Evolutionary conservation across 2,797 vertebrate genomes (phyloP), one percentile per base, ranked within the genome.

Genomic region (Geotrypetes seraphini): DNA sequence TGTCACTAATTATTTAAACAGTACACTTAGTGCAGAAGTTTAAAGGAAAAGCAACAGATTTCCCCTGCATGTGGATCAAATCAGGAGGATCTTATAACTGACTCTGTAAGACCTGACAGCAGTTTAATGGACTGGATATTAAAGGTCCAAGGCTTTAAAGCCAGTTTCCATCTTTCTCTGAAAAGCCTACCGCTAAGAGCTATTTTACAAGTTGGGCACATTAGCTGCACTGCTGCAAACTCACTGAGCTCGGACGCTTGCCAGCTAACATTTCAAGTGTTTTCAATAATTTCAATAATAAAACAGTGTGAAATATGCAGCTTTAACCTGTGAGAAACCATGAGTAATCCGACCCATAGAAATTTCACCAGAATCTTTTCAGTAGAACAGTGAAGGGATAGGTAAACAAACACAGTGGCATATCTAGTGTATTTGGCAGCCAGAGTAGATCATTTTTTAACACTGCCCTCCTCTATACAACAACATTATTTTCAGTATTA

Each of bases 51-150:
- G 74, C 44, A 75, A 58, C 77, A 77, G 81, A 89, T 84, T 86
- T 86, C 72, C 79, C 80, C 72, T 77, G 85, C 93, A 98, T 97
- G 90, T 97, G 94, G 90, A 88, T 94, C 84, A 71, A 90, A 97
- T 98, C 89, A 96, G 80, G 90, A 89, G 81, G 64, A 88, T 91
- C 84, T 88, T 74, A 85, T 96, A 96, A 95, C 91, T 96, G 92
- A 92, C 86, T 92, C 88, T 95, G 96, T 88, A 87, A 88, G 89
- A 80, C 85, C 82, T 71, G 72, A 86, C 85, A 87, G 84, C 78
- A 62, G 85, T 74, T 71, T 95, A 94, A 97, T 96, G 90, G 90
- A 93, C 85, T 89, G 90, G 88, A 92, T 92, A 95, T 94, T 92
- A 96, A 96, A 92, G 34, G 88, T 87, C 81, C 63, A 82, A 87